Conservation (phyloP, 2,113 vertebrate genomes). For the Erythrolamprus reginae region DNA sequence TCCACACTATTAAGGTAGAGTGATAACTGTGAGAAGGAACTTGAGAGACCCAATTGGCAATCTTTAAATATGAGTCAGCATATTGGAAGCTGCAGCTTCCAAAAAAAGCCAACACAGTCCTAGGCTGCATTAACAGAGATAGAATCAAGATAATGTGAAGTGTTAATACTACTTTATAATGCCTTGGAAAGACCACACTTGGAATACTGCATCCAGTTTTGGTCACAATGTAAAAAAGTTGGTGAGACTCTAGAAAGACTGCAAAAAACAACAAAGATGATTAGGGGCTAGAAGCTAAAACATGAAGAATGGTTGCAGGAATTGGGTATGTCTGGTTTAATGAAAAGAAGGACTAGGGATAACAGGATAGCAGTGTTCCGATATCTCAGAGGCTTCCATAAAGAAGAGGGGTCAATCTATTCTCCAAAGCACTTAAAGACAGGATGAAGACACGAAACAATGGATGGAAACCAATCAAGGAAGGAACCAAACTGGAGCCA, state of each 20-base stretch:
- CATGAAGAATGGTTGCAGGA: not conserved
- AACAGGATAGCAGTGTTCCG: too few species aligned
- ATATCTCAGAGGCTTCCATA: too few species aligned
- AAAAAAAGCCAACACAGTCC: too few species aligned
- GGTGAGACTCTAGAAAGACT: not conserved
- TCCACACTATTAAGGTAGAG: not conserved
- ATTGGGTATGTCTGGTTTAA: not conserved
- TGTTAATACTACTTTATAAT: too few species aligned
- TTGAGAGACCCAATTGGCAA: not conserved
- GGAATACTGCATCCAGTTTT: not conserved
- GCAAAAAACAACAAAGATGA: not conserved
- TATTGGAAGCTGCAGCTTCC: not conserved
- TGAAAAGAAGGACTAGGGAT: not conserved
- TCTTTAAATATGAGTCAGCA: not conserved
- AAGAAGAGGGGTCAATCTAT: too few species aligned
- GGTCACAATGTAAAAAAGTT: not conserved
- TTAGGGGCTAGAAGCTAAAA: not conserved
- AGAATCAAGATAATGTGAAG: too few species aligned
- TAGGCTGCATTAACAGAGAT: too few species aligned
- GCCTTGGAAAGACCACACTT: not conserved
- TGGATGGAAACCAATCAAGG: too few species aligned
- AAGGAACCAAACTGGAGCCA: too few species aligned
- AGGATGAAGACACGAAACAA: too few species aligned
- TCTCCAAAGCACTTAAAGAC: too few species aligned
- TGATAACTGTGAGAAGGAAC: not conserved